Base-by-base conservation (phyloP, 2,113 vertebrate genomes). In the Hippocampus zosterae region DNA sequence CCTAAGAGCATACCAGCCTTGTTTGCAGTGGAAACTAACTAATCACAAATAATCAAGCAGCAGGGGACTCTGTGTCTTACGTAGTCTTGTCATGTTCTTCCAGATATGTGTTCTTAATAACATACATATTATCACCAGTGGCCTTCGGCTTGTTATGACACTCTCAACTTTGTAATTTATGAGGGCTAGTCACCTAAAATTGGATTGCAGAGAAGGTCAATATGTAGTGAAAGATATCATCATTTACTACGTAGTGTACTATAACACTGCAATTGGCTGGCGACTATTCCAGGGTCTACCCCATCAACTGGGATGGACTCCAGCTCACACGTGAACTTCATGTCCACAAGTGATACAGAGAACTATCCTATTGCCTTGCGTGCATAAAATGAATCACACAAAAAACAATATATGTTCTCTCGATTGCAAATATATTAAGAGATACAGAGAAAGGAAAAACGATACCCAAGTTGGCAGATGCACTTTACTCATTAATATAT, bases 111-210 rank as follows among this genome's bases (percentile, higher is more conserved):
- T 40, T 61, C 59, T 37, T 61, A 61, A 61, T 40, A 61, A 40
- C 59, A 33, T 40, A 61, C 29, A 33, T 61, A 61, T 25, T 23
- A 7, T 61, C 59, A 57, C 55, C 25, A 57, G 27, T 57, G 55
- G 55, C 55, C 55, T 57, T 29, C 4, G 23, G 55, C 23, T 57
- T 57, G 23, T 27, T 57, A 27, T 27, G 55, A 27, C 10, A 46
- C 27, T 37, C 65, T 70, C 61, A 65, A 12, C n/a, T 50, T 61
- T 63, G 56, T 64, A 23, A 69, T 81, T 69, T 55, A 65, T 46
- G 15, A 50, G 46, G 16, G 48, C 18, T 41, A 52, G 67, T 71
- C 25, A 65, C 57, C 33, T 46, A 48, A 66, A 67, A 61, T 23
- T 46, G 53, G 33, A 65, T 60, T 60, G 55, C 21, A 25, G 48